Base-by-base conservation (phyloP, 2,888 invertebrate species). In the Nymphalis c-album region DNA sequence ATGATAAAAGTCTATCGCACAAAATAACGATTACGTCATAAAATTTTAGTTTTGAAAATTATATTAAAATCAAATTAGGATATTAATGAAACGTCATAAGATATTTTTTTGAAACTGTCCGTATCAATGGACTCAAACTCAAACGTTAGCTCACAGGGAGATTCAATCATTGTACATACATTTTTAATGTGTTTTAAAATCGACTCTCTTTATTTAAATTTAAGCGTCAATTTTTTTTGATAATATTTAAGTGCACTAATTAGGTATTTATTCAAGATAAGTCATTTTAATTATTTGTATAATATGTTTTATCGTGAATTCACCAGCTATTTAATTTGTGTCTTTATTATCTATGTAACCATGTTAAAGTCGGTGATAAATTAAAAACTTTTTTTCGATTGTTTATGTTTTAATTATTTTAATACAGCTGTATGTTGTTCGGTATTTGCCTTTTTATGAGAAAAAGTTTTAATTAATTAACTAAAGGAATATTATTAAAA, bases 111-210 rank as follows among this genome's bases (percentile, higher is more conserved):
- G 26, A 40, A 40, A 40, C 13, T 13, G 40, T 10, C 13, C 40
- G 61, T 63, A 18, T 8, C 0, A 71, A 69, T 63, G 71, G 64
- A 69, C 60, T 69, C 64, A 67, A 16, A 18, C 71, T 47, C 66
- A 16, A 47, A 64, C 69, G 69, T 70, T 73, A 72, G 68, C 74
- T 68, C 64, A 68, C 71, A 76, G 74, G 72, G 75, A 78, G 75
- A 78, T 78, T 80, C 78, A 79, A 80, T 80, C 77, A 80, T 76
- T 78, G 75, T 74, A 75, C 75, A 73, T 71, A 63, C 64, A 63
- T 65, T 72, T 64, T 70, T 63, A 64, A 57, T 45, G 53, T 69
- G 70, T 63, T 69, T 53, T 60, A 69, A 72, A 67, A 69, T 65
- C 67, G 60, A 70, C 70, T 67, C 67, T 69, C 62, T 35, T 13